Conservation (phyloP, 2,888 invertebrate genomes). For the Diogma glabrata region DNA sequence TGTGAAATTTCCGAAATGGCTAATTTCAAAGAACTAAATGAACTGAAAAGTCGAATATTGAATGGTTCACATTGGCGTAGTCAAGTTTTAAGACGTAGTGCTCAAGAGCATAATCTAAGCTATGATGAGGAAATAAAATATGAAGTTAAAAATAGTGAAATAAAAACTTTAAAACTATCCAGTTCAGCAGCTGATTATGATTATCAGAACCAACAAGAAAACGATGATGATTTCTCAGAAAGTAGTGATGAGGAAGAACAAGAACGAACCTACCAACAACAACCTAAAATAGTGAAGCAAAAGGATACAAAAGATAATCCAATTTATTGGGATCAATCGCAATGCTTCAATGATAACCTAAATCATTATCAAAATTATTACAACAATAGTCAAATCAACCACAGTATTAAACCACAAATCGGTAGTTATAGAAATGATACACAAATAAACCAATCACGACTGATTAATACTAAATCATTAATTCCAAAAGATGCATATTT, state of each 20-base stretch:
- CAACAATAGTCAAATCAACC: neutral
- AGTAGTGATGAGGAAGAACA: conserved; percentile 46
- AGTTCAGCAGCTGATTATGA: conserved; percentile 4
- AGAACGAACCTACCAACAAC: neutral
- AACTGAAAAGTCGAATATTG: conserved; percentile 19
- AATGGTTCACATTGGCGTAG: conserved; percentile 20
- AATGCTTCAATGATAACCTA: too few species aligned
- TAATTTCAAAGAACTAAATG: conserved; percentile 19
- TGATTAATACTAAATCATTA: conserved; percentile 26
- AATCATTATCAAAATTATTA: conserved; percentile 7
- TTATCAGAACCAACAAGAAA: too few species aligned
- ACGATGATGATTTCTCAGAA: conserved; percentile 42
- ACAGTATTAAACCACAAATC: conserved; percentile 20
- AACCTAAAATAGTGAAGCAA: too few species aligned
- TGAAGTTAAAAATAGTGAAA: conserved; percentile 23
- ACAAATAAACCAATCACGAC: neutral
- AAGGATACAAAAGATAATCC: conserved; percentile 7
- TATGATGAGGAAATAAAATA: conserved; percentile 23
- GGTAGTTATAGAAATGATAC: conserved; percentile 3
- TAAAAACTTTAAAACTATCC: conserved; percentile 20
- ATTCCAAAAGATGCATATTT: conserved; percentile 51
- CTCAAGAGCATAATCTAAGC: conserved; percentile 19
- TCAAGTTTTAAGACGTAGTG: conserved; percentile 17
- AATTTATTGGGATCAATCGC: conserved; percentile 5
- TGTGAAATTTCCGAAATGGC: conserved; percentile 22